A percentile compares a stretch with the other conserved stretches of the same genome.
Conservation (phyloP, 2,113 vertebrate species). For the Struthio camelus region DNA sequence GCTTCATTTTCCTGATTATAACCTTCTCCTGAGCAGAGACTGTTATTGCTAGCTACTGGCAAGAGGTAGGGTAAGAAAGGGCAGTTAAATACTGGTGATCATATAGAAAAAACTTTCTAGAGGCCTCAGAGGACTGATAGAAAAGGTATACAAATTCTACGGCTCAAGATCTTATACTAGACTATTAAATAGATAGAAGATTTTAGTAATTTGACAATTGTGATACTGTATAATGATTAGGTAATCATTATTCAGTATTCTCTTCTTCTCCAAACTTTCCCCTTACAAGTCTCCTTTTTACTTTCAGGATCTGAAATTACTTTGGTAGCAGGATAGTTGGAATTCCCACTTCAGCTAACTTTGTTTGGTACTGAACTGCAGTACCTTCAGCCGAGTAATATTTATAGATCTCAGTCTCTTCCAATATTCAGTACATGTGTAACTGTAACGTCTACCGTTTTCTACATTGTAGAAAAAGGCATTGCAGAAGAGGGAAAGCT, state of each 20-base stretch:
- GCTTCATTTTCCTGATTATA: background rate
- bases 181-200: background rate
- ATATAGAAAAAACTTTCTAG: background rate
- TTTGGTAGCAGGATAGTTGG: background rate
- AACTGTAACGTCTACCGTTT: background rate
- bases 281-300: constrained; percentile 11
- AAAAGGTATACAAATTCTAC: background rate
- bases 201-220: background rate
- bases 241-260: too few relatives aligned
- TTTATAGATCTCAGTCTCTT: background rate
- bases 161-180: background rate
- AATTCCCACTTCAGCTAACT: background rate
- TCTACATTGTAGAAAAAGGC: background rate
- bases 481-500: background rate
- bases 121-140: background rate
- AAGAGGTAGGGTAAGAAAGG: background rate
- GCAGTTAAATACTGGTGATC: background rate
- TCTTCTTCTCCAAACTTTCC: background rate
- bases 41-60: background rate
- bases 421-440: background rate
- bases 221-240: background rate
- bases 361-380: background rate
- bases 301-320: background rate
- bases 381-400: background rate
- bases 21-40: background rate